A percentile compares a stretch with the other conserved stretches of the same genome.
Conservation (phyloP, 2,113 vertebrate species). For the Accipiter virgatus region DNA sequence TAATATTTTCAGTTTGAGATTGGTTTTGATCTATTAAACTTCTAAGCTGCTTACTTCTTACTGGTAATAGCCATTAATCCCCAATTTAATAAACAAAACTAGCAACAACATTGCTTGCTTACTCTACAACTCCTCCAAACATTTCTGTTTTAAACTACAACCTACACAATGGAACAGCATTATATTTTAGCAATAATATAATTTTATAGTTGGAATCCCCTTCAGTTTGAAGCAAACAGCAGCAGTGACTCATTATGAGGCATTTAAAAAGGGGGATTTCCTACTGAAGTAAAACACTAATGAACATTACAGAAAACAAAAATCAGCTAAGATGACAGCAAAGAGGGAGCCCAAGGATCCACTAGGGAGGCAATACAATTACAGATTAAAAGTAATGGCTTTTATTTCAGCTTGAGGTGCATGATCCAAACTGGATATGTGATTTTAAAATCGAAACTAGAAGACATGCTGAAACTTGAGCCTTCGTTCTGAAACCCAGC, state of each 20-base stretch:
- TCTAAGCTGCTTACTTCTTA: background rate
- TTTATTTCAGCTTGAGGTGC: background rate
- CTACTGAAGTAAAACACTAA: constrained; percentile 9
- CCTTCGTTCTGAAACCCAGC: background rate
- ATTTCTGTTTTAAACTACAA: background rate
- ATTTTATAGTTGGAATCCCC: constrained; percentile 28
- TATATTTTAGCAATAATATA: constrained; percentile 27
- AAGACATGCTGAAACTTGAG: background rate
- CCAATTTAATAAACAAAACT: background rate
- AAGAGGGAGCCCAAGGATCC: background rate
- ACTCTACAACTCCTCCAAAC: background rate
- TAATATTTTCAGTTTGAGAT: background rate
- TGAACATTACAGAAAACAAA: background rate
- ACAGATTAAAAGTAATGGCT: background rate
- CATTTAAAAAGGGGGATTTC: constrained; percentile 39
- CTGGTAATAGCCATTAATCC: background rate
- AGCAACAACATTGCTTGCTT: background rate
- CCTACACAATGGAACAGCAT: constrained; percentile 42
- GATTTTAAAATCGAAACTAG: background rate
- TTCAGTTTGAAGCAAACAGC: constrained; percentile 32
- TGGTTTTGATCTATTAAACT: background rate
- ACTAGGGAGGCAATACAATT: background rate
- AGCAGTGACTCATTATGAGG: constrained; percentile 47
- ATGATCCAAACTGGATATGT: background rate
- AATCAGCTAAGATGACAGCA: background rate